Percentiles rank a stretch among this genome's conserved stretches.
These are phyloP conservation scores for Cantharis flavilabris DNA, from an alignment of 2,888 invertebrate species.

Conservation along the genomic window DNA sequence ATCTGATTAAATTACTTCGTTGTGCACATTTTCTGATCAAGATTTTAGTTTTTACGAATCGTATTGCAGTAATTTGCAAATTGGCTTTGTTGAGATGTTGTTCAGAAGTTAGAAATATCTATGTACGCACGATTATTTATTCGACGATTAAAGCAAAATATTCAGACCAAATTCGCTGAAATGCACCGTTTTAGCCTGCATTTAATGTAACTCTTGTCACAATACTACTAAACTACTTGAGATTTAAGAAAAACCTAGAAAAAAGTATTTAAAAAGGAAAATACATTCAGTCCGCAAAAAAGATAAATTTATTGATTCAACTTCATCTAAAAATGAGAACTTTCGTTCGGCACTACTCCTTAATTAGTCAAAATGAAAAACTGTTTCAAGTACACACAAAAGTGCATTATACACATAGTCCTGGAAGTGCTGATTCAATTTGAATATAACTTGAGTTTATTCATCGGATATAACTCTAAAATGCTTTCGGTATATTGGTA, in stretches of 20 bases:
- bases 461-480: background rate
- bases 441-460: background rate
- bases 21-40: slow-evolving; percentile 48
- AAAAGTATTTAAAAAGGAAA: background rate
- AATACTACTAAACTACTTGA: background rate
- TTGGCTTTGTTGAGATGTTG: background rate
- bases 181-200: background rate
- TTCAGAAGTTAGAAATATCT: background rate
- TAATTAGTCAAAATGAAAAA: background rate
- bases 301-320: background rate
- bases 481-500: background rate
- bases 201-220: too few species aligned
- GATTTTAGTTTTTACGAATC: slow-evolving; percentile 42
- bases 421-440: background rate
- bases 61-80: slow-evolving; percentile 13
- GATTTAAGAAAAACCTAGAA: background rate
- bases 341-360: background rate
- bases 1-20: slow-evolving; percentile 49
- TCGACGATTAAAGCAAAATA: background rate
- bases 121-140: background rate
- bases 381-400: background rate
- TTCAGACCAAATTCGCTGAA: background rate
- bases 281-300: background rate
- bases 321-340: background rate
- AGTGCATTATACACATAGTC: background rate